Base-by-base conservation (phyloP, 1,140 invertebrate genomes). In the Drosophila sucinea region DNA sequence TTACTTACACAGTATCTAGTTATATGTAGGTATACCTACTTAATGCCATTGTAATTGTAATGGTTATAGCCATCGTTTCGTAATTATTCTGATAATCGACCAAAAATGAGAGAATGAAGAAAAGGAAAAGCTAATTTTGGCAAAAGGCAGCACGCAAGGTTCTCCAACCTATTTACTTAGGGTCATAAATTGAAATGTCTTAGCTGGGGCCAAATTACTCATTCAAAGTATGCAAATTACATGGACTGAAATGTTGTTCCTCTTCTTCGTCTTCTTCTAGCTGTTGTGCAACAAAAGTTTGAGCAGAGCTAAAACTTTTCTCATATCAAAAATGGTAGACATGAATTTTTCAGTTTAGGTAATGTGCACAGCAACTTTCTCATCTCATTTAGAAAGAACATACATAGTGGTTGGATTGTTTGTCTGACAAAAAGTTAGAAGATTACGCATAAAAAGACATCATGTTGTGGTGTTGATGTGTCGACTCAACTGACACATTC, bases 31-130 rank as follows among this genome's bases (percentile, higher is more conserved):
- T 17, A 17, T 60, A 60, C 65, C 32, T 60, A 64, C 64, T 47
- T 68, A 64, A 70, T 77, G 68, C 51, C 78, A 68, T 70, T 73
- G 56, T 73, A 73, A 81, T 73, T 71, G 61, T 69, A 79, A 72
- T 80, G 47, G 73, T 65, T 68, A 66, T 62, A 60, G 61, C 78
- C 76, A 62, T 67, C 78, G 77, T 80, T 82, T 83, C 78, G 82
- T 78, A 85, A 85, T 86, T 85, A 77, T 70, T 70, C 77, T 73
- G 70, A 86, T 85, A 78, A 78, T 86, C 82, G 61, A 74, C 56
- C 40, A 64, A 54, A 65, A 61, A 56, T 4, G n/a, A 38, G 30
- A 55, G 62, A 67, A 40, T 25, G 64, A 54, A 41, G 40, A 23
- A 56, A 69, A 64, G 67, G 55, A 63, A 74, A 75, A 78, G 58